Percentiles rank a stretch among this genome's conserved stretches.
Evolutionary conservation across 2,797 vertebrate genomes (phyloP).

Genomic region (Smutsia temminckii): DNA sequence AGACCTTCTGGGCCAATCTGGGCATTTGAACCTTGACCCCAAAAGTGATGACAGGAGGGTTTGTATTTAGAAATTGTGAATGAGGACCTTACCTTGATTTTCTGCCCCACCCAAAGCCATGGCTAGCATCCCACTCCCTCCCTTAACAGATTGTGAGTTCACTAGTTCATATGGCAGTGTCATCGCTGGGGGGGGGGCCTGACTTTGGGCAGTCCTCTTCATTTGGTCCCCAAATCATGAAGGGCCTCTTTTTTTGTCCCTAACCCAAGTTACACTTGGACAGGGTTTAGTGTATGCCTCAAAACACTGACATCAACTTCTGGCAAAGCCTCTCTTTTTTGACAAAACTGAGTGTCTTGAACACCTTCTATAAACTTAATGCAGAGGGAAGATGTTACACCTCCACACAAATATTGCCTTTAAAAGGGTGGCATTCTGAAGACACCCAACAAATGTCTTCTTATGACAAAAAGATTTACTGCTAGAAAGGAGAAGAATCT

Average conservation of each 20-base stretch:
- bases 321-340: neutral
- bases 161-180: neutral
- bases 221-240: neutral
- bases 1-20: neutral
- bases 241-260: neutral
- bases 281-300: neutral
- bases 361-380: neutral
- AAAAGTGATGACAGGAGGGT: neutral
- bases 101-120: neutral
- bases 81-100: neutral
- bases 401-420: neutral
- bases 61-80: neutral
- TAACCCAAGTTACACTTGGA: neutral
- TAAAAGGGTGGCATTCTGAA: neutral
- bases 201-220: neutral
- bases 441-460: neutral
- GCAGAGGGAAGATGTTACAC: neutral
- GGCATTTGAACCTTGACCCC: neutral
- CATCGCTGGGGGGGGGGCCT: neutral
- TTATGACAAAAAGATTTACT: neutral
- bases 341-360: neutral
- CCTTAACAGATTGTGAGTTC: neutral
- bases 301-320: neutral
- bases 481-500: neutral
- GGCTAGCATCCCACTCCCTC: neutral